Base-by-base conservation (phyloP, 2,113 vertebrate species). In the Galeopterus variegatus region DNA sequence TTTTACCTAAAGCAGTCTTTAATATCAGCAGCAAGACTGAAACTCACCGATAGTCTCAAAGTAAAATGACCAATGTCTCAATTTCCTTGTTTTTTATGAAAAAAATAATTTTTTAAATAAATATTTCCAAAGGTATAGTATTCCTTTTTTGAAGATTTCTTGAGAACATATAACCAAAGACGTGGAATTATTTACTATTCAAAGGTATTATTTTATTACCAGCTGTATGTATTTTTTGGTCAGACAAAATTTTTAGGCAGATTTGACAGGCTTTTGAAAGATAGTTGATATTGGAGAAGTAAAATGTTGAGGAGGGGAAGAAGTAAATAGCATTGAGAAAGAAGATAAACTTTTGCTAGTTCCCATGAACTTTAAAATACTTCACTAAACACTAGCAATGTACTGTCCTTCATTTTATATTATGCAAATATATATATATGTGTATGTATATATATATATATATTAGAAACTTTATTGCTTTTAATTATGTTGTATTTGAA, bases 401-500 rank as follows among this genome's bases (percentile, higher is more conserved):
- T 31, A 56, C 48, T 75, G 60, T 2, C 4, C 4, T 87, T 2
- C 5, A 5, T 86, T 48, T 52, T 56, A 58, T 8, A 70, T 12
- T 45, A 50, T 17, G 79, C 11, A 75, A 52, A 89, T 62, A 81
- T 45, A 75, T 10, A 75, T 10, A 28, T 52, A 75, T 19, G n/a
- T n/a, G n/a, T n/a, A n/a, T n/a, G n/a, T 62, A 81, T 45, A 75
- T 10, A 89, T 62, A 81, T 45, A 75, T 10, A 75, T 10, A 28
- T 52, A 75, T 19, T 24, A 11, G 26, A 62, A 28, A 79, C 70
- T 26, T 70, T 67, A 48, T 92, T 36, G 12, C 3, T 89, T 90
- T 90, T 45, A 81, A 69, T 67, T 75, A 28, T 11, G 56, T 94
- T 82, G 9, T 23, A 56, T 90, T 96, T 64, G n/a, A 90, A 69